These are phyloP conservation scores for Conomelus anceps DNA, from an alignment of 2,888 invertebrate genomes.

Conservation along the genomic window DNA sequence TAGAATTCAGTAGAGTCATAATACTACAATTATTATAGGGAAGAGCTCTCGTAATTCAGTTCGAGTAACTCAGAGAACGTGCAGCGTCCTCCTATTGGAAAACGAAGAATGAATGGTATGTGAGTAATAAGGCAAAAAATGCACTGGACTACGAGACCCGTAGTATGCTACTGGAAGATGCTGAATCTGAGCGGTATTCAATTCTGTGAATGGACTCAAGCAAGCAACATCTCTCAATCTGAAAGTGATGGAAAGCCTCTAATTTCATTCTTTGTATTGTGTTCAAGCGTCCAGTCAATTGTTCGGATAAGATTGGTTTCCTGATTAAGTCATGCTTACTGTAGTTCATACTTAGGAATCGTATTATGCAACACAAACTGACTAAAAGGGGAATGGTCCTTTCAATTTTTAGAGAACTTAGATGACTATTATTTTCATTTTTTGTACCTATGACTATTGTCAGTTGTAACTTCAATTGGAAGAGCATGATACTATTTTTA, in stretches of 20 bases:
- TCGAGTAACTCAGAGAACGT: too few relatives aligned
- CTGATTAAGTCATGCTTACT: neutral
- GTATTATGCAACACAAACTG: neutral
- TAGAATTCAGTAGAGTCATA: too few relatives aligned
- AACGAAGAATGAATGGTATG: too few relatives aligned
- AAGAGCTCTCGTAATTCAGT: too few relatives aligned
- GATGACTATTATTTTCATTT: neutral
- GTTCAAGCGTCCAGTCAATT: neutral
- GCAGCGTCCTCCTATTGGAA: too few relatives aligned
- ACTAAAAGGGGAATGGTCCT: neutral
- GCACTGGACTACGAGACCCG: too few relatives aligned
- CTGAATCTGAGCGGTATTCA: neutral
- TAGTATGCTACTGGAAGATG: too few relatives aligned
- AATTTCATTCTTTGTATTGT: neutral
- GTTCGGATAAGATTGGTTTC: neutral
- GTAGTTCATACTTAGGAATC: too few relatives aligned
- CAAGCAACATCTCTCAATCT: neutral
- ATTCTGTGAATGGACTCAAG: neutral
- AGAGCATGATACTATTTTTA: neutral
- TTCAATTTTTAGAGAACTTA: neutral
- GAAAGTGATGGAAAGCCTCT: neutral
- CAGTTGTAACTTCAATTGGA: neutral
- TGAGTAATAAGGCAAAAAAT: too few relatives aligned
- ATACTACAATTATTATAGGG: too few relatives aligned
- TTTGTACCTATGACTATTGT: neutral